Base-by-base conservation (phyloP, 2,797 vertebrate genomes). In the Carcharodon carcharias region DNA sequence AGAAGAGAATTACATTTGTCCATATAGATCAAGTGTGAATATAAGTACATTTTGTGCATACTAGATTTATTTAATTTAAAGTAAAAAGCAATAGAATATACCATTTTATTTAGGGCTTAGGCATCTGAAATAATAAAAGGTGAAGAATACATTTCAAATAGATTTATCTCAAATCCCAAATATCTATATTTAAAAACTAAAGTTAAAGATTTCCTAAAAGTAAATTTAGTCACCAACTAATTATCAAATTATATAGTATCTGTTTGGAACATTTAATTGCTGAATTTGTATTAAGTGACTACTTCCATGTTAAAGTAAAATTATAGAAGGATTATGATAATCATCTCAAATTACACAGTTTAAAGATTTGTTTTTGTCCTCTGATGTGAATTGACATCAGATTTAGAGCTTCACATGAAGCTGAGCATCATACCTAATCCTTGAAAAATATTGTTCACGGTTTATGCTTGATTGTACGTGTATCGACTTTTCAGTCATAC, bases 81-180 rank as follows among this genome's bases (percentile, higher is more conserved):
- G 61, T 26, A 45, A 45, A 93, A 65, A 40, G 9, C 21, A 93
- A 92, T 54, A 91, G 14, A 61, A 91, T 35, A 61, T 31, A 56
- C 87, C 23, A 58, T 91, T 89, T 58, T 58, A 89, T 35, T 31
- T 58, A 35, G 56, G 56, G 31, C 35, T 61, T 35, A 61, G 56
- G 54, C 88, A 93, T 65, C 61, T 65, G 91, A 93, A 65, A 18
- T n/a, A 63, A 93, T 93, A 93, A 93, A 93, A 67, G n/a, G 16
- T 65, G 18, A 65, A 93, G n/a, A 91, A 85, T 50, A 85, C 21
- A 26, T 35, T 91, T 91, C 31, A 91, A 67, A 67, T 93, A 93
- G 61, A 67, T 93, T 40, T 65, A 45, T 4, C n/a, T 67, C n/a
- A 93, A 92, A 61, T 45, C 31, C 58, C 58, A 92, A 65, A 61